Conservation (phyloP, 2,888 invertebrate species). For the Cerastoderma edule region DNA sequence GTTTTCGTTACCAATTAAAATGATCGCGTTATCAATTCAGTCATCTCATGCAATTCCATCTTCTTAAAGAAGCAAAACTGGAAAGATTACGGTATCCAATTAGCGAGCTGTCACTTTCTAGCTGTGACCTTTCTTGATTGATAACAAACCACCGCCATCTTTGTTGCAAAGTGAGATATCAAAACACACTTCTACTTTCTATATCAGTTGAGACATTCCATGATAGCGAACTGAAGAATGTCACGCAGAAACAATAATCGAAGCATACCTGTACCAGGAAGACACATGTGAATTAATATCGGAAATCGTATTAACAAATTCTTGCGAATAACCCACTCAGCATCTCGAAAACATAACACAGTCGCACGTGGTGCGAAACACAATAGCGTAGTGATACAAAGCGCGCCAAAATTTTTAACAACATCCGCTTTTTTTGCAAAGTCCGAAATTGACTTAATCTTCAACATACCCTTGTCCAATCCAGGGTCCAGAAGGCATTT, state of each 20-base stretch:
- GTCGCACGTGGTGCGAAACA: conserved; percentile 52
- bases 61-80: no score
- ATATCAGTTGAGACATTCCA: not conserved
- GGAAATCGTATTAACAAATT: no score
- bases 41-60: no score
- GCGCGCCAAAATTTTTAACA: conserved; percentile 45
- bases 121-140: not conserved
- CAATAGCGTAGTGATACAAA: conserved; percentile 50
- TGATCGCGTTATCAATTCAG: no score
- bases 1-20: no score
- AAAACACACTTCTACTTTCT: conserved; percentile 3
- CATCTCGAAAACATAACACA: conserved; percentile 5
- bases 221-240: no score
- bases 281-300: no score
- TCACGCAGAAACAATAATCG: no score
- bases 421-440: conserved; percentile 18
- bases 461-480: conserved; percentile 59
- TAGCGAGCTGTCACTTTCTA: not conserved
- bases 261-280: no score
- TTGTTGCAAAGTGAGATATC: not conserved
- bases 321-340: not conserved
- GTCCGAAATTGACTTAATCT: not conserved
- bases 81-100: no score
- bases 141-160: conserved; percentile 33
- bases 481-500: conserved; percentile 45